Percentiles rank a stretch among this genome's conserved stretches.
Evolutionary conservation across 2,797 vertebrate genomes (phyloP).

Genomic region (Diplodus sargus): DNA sequence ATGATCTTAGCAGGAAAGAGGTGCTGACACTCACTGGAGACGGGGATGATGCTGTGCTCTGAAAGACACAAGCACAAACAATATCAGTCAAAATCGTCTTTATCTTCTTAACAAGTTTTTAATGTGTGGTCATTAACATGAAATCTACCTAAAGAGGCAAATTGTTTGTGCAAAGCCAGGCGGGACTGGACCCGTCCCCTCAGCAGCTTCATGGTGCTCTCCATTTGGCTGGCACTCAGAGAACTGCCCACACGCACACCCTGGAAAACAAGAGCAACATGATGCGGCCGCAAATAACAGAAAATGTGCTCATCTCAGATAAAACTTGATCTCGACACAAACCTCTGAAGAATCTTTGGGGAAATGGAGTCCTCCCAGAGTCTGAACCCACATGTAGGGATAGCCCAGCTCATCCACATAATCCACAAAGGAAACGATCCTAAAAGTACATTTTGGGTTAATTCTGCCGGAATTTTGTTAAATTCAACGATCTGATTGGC

Average conservation of each 20-base stretch:
- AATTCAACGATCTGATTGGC: not conserved
- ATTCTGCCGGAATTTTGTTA: not conserved
- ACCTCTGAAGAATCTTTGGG: slow-evolving; percentile 90
- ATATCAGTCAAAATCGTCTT: slow-evolving; percentile 4
- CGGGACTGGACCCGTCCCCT: slow-evolving; percentile 92
- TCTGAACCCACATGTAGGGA: slow-evolving; percentile 97
- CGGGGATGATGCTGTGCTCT: slow-evolving; percentile 95
- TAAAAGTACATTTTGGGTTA: slow-evolving; percentile 60
- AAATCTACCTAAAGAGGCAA: slow-evolving; percentile 91
- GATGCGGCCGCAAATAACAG: not conserved
- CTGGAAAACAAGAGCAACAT: slow-evolving; percentile 58
- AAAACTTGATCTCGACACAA: too few species aligned
- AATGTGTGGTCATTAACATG: not conserved
- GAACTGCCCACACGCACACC: slow-evolving; percentile 86
- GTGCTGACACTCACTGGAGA: slow-evolving; percentile 93
- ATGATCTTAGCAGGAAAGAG: slow-evolving; percentile 96
- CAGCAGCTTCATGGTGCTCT: slow-evolving; percentile 94
- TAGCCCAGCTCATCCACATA: slow-evolving; percentile 94
- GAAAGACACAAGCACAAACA: slow-evolving; percentile 50
- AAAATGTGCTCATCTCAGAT: not conserved
- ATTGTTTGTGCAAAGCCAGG: slow-evolving; percentile 95
- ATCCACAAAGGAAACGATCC: slow-evolving; percentile 91
- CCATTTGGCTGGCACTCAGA: slow-evolving; percentile 97
- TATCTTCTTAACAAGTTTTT: not conserved
- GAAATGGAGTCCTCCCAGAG: slow-evolving; percentile 94